Evolutionary conservation across 2,888 invertebrate species (phyloP).

Genomic region (Entomobrya proxima): DNA sequence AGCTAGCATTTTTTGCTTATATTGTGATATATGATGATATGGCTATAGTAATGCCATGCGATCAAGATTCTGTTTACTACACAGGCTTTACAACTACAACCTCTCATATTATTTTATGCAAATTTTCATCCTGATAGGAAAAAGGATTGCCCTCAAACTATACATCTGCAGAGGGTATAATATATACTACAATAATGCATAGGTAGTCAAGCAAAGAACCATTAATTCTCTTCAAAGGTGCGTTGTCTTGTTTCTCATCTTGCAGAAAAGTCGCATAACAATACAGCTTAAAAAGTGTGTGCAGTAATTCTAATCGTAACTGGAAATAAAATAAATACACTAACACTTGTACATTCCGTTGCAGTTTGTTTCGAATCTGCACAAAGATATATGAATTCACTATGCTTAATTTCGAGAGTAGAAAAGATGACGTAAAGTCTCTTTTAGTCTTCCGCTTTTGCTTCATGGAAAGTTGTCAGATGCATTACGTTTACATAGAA

Average conservation of each 20-base stretch:
- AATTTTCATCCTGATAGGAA: background rate
- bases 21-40: background rate
- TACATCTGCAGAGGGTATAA: too few species aligned
- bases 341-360: background rate
- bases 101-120: background rate
- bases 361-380: background rate
- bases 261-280: background rate
- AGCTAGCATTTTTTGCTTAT: background rate
- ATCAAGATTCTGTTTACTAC: background rate
- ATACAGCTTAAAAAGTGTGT: background rate
- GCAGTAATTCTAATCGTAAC: too few species aligned
- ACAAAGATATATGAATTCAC: too few species aligned
- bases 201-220: background rate
- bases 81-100: background rate
- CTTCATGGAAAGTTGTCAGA: too few species aligned
- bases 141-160: background rate
- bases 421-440: too few species aligned
- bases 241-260: background rate
- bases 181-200: background rate
- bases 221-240: conserved; percentile 42
- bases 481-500: too few species aligned
- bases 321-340: background rate
- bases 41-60: background rate
- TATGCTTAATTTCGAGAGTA: too few species aligned
- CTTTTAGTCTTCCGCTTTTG: too few species aligned